phyloP scores from a whole-genome alignment of 2,113 vertebrate species.

The Fregata magnificens region DNA sequence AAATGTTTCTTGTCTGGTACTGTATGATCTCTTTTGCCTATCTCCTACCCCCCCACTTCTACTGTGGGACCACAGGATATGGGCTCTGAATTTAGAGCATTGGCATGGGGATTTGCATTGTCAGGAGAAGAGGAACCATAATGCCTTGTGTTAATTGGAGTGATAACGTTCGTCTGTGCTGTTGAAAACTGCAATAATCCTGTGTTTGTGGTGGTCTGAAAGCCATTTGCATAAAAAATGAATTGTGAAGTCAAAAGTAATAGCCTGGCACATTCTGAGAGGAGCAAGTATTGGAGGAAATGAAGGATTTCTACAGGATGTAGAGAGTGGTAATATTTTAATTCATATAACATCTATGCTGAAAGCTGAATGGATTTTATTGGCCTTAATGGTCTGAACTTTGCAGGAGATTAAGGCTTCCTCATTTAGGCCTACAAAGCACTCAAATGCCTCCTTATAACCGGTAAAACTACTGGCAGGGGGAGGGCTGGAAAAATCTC shows the following conservation, averaged over 20 bases:
- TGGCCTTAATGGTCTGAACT: not conserved
- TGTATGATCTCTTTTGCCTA: not conserved
- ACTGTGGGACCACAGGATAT: not conserved
- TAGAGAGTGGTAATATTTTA: not conserved
- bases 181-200: not conserved
- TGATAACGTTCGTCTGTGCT: not conserved
- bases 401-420: not conserved
- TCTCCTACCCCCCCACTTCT: not conserved
- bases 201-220: not conserved
- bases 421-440: not conserved
- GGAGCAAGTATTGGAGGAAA: not conserved
- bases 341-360: not conserved
- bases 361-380: slow-evolving; percentile 1
- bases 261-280: not conserved
- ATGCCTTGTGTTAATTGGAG: not conserved
- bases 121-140: not conserved
- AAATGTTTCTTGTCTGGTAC: not conserved
- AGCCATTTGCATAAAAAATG: slow-evolving; percentile 7
- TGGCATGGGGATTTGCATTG: not conserved
- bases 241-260: not conserved
- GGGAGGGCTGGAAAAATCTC: not conserved
- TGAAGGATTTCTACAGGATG: not conserved
- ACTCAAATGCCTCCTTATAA: not conserved
- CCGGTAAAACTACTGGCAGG: not conserved
- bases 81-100: not conserved